These are phyloP conservation scores for Sminthurides aquaticus DNA, from an alignment of 2,888 invertebrate genomes.

Conservation along the genomic window DNA sequence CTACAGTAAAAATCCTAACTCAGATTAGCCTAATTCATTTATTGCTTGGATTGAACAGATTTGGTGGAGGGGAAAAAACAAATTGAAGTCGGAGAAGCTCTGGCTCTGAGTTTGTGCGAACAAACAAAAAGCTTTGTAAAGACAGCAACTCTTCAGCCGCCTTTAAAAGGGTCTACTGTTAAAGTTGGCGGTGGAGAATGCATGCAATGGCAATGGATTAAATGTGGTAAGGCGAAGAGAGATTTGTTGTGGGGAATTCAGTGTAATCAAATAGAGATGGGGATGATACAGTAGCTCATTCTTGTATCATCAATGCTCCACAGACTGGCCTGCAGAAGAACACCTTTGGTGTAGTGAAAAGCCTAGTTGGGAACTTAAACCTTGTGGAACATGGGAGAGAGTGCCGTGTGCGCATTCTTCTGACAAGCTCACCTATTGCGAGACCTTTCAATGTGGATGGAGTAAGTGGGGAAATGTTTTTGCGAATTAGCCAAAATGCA, in stretches of 20 bases:
- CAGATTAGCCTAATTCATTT: no score
- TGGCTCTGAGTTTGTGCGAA: background rate
- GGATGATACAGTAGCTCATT: no score
- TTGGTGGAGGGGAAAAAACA: background rate
- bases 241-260: no score
- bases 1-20: no score
- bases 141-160: background rate
- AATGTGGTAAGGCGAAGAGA: background rate
- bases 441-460: slow-evolving; percentile 1
- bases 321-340: background rate
- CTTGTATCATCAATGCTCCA: no score
- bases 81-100: background rate
- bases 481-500: background rate
- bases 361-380: background rate
- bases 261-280: no score
- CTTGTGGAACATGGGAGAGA: background rate
- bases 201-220: background rate
- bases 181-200: background rate
- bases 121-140: background rate
- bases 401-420: background rate
- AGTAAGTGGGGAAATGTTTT: background rate
- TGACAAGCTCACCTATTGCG: background rate
- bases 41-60: no score
- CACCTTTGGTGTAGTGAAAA: background rate
- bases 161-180: background rate